A percentile compares a stretch with the other conserved stretches of the same genome.
phyloP scores from a whole-genome alignment of 2,888 invertebrate species.

The Embidobia sp. region DNA sequence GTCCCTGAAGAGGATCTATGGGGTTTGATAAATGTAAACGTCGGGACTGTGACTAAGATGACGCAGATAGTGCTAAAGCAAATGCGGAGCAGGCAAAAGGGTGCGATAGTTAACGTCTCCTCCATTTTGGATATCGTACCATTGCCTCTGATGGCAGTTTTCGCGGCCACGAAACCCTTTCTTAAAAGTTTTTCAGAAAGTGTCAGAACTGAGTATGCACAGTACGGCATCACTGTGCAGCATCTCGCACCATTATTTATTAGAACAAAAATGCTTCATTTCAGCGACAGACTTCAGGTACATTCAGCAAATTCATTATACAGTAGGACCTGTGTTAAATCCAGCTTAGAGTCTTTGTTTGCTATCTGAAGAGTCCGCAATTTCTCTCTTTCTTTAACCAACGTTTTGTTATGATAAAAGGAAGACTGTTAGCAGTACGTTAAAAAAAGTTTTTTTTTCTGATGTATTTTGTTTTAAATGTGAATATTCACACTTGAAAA shows the following conservation, averaged over 20 bases:
- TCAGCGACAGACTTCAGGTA: conserved; percentile 87
- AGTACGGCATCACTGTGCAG: conserved; percentile 90
- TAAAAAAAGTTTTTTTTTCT: no score
- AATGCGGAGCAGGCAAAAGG: conserved; percentile 89
- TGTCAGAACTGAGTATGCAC: conserved; percentile 89
- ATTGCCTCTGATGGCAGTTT: conserved; percentile 93
- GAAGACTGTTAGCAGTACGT: no score
- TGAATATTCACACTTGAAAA: no score
- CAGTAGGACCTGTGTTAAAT: no score
- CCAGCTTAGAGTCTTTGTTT: no score
- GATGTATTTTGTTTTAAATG: no score
- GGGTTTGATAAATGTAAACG: conserved; percentile 93
- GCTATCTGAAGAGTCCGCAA: no score
- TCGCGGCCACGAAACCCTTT: conserved; percentile 94
- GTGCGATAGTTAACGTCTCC: conserved; percentile 94
- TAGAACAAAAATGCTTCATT: conserved; percentile 95
- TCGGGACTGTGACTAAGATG: conserved; percentile 93
- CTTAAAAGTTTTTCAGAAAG: conserved; percentile 90
- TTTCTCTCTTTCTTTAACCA: no score
- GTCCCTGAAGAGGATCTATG: conserved; percentile 88
- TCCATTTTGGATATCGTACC: conserved; percentile 94
- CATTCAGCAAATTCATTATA: no score
- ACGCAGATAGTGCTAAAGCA: conserved; percentile 88
- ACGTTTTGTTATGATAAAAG: no score
- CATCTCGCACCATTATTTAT: conserved; percentile 94